Percentiles rank a stretch among this genome's conserved stretches.
Evolutionary conservation across 2,797 vertebrate species (phyloP).

Genomic region (Phyllotis vaccarum): DNA sequence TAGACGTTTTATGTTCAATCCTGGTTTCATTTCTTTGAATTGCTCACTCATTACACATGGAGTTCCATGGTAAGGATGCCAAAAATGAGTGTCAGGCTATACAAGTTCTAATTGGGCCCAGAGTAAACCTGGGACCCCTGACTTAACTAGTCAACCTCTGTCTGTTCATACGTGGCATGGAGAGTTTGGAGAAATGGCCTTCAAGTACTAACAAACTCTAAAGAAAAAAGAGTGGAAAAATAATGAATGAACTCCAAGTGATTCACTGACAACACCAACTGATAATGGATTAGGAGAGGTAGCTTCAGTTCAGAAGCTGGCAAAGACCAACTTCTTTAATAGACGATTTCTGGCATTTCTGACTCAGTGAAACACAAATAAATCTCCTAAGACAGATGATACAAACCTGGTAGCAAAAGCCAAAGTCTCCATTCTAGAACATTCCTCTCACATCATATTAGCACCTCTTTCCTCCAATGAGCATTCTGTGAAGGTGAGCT

Average conservation of each 20-base stretch:
- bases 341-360: not conserved
- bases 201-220: not conserved
- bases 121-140: not conserved
- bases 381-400: conserved; percentile 3
- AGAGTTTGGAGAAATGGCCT: not conserved
- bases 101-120: not conserved
- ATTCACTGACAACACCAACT: not conserved
- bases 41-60: not conserved
- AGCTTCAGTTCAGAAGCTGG: not conserved
- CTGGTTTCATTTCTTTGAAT: not conserved
- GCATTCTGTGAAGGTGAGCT: not conserved
- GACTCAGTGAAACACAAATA: not conserved
- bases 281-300: not conserved
- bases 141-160: not conserved
- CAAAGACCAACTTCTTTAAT: not conserved
- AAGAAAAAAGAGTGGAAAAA: not conserved
- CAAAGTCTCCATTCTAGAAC: not conserved
- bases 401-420: not conserved
- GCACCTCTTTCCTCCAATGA: not conserved
- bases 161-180: not conserved
- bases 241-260: not conserved
- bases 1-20: not conserved
- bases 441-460: not conserved
- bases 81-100: not conserved
- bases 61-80: not conserved